These are phyloP conservation scores for Molanna angustata DNA, from an alignment of 2,888 invertebrate species.

Conservation along the genomic window DNA sequence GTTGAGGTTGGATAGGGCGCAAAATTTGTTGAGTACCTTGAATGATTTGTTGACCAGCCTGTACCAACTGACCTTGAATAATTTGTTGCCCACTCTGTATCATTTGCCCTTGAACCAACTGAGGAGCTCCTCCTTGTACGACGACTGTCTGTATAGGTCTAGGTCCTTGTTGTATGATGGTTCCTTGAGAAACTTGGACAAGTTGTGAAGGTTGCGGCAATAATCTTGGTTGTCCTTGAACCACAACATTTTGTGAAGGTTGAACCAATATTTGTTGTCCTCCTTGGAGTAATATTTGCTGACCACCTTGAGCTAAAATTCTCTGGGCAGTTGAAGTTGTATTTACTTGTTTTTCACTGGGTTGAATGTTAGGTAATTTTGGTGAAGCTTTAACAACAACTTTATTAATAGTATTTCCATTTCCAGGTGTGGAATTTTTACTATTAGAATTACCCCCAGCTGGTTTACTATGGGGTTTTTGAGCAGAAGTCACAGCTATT, in stretches of 20 bases:
- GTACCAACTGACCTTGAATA: conserved; percentile 37
- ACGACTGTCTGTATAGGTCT: conserved; percentile 38
- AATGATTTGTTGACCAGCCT: conserved; percentile 35
- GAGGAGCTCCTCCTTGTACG: conserved; percentile 36
- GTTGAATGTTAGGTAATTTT: conserved; percentile 7
- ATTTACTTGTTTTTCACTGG: background rate
- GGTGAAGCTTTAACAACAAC: conserved; percentile 22
- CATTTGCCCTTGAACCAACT: conserved; percentile 36
- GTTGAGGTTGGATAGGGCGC: conserved; percentile 39
- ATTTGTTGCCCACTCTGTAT: conserved; percentile 39
- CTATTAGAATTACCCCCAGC: conserved; percentile 29
- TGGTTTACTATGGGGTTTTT: conserved; percentile 31
- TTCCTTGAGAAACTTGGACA: conserved; percentile 34
- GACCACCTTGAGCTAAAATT: conserved; percentile 29
- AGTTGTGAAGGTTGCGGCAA: conserved; percentile 31
- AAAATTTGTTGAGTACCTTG: conserved; percentile 35
- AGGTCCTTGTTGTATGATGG: conserved; percentile 30
- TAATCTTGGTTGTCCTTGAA: conserved; percentile 35
- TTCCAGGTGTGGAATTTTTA: conserved; percentile 23
- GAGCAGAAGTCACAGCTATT: conserved; percentile 30
- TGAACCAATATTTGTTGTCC: conserved; percentile 46
- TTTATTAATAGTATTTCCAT: conserved; percentile 23
- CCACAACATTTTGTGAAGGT: conserved; percentile 39
- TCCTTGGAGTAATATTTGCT: conserved; percentile 42
- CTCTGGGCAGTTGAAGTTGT: conserved; percentile 34